phyloP scores from a whole-genome alignment of 2,797 vertebrate genomes.

The Alcedo atthis region DNA sequence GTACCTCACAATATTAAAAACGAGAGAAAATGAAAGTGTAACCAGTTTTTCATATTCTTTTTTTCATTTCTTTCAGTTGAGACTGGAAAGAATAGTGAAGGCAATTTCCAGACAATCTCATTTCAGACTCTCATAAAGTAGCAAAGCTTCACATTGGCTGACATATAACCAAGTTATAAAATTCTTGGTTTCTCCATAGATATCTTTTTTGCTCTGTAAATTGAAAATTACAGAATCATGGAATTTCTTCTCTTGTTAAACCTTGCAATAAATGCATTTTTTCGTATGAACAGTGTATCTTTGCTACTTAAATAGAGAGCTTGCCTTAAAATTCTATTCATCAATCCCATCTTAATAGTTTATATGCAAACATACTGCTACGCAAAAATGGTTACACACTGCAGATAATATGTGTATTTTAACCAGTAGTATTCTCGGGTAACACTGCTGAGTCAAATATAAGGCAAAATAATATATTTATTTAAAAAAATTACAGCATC shows the following conservation, averaged over 20 bases:
- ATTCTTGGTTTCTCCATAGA: neutral
- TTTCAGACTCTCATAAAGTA: conserved; percentile 19
- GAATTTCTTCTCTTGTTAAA: neutral
- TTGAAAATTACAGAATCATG: neutral
- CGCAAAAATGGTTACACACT: neutral
- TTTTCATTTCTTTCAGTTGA: neutral
- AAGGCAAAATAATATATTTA: neutral
- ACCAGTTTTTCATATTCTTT: neutral
- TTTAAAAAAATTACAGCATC: neutral
- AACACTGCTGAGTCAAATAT: neutral
- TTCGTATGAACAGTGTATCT: neutral
- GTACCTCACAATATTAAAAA: neutral
- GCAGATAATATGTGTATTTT: neutral
- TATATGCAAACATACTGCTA: rapidly evolving
- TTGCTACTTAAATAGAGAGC: neutral
- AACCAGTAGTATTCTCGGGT: neutral
- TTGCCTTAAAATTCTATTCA: neutral
- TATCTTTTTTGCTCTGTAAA: neutral
- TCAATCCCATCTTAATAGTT: neutral
- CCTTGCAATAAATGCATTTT: neutral
- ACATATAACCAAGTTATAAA: neutral
- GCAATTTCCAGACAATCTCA: conserved; percentile 28
- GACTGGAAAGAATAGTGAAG: neutral
- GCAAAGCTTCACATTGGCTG: neutral
- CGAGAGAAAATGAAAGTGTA: neutral